Base-by-base conservation (phyloP, 2,113 vertebrate species). In the Tor tambroides region DNA sequence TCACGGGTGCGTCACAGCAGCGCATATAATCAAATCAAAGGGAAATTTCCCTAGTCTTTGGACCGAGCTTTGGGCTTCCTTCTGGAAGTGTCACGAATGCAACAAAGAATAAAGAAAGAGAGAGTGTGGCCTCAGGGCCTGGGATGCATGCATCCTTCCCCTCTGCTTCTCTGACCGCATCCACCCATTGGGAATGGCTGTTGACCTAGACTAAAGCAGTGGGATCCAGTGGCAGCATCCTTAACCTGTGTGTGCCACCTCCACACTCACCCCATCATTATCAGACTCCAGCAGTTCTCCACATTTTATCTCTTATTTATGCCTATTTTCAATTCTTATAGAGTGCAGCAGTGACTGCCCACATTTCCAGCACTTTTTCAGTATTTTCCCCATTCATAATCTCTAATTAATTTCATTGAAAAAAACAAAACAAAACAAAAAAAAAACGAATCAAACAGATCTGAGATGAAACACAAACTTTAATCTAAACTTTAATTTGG, bases 11-110 rank as follows among this genome's bases (percentile, higher is more conserved):
- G 88, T 91, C 91, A 92, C 87, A 91, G 87, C 90, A 85, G 90
- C 89, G 89, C 90, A 93, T 90, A 92, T 93, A 93, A 93, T 94
- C 89, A 89, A 76, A 93, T 94, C 92, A 93, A 92, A 94, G 90
- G 91, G 81, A 89, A 92, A 87, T 90, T 89, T 90, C 90, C 91
- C 89, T 88, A 88, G 81, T 77, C 82, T 87, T 30, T 83, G 83
- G 30, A 82, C 85, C 71, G 19, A 80, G 74, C 69, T 71, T 86
- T 87, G 46, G 11, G 84, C 85, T 61, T 59, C 6, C 21, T 32
- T 32, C 67, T 71, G 85, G 11, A 43, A 74, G 82, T 79, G 84
- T 61, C 86, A 61, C 28, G 65, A 49, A 87, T 79, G 76, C 84
- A 83, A 77, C 74, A 87, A 85, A 80, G 74, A 80, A 90, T 67